Conservation (phyloP, 2,797 vertebrate genomes). For the Mus caroli region DNA sequence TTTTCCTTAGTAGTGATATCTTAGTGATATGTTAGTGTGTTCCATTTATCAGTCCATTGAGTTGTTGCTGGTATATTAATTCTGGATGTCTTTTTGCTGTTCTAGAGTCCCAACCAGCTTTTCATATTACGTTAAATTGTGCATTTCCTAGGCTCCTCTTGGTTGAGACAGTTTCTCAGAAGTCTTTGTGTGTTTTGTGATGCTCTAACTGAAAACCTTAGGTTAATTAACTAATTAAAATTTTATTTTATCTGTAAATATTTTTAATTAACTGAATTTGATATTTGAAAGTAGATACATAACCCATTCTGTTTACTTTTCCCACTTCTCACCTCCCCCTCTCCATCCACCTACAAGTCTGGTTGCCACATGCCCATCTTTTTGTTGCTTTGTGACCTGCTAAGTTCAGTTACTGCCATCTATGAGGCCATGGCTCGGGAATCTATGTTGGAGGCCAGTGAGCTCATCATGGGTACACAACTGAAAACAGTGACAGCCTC, state of each 20-base stretch:
- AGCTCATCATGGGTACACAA: not conserved
- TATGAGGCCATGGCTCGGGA: not conserved
- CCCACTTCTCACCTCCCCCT: no score
- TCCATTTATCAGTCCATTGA: not conserved
- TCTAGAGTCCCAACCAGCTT: not conserved
- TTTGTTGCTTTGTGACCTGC: not conserved
- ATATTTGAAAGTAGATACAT: not conserved
- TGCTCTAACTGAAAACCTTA: not conserved
- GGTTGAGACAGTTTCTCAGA: not conserved
- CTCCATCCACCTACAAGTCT: not conserved
- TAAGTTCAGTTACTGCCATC: not conserved
- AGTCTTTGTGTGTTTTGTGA: not conserved
- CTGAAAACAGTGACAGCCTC: not conserved
- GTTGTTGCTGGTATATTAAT: not conserved
- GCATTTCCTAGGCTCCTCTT: not conserved
- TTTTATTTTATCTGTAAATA: no score
- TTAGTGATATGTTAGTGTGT: not conserved
- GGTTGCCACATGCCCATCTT: not conserved
- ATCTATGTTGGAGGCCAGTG: not conserved
- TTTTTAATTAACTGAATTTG: not conserved
- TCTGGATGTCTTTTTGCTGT: not conserved
- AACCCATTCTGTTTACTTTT: not conserved
- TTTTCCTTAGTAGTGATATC: not conserved
- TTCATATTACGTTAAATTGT: not conserved
- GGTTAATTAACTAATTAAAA: not conserved